Evolutionary conservation across 2,888 invertebrate genomes (phyloP), one percentile per base, ranked within the genome.

Genomic region (Pachydiplax longipennis): DNA sequence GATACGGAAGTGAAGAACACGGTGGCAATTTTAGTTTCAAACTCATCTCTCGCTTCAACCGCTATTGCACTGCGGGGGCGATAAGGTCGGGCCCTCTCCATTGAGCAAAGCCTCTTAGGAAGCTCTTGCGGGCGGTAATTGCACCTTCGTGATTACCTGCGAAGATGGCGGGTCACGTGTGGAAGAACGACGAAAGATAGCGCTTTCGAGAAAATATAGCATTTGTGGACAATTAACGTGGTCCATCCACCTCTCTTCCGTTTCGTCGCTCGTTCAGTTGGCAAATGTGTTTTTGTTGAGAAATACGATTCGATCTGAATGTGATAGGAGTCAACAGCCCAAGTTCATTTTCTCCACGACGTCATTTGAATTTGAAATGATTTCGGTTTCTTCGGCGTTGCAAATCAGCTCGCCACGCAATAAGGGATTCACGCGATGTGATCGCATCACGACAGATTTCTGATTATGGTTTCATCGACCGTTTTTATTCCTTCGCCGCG

Each of bases 61-160:
- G 13, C 82, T 44, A 82, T 82, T 82, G 82, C 48, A 53, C 12
- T 31, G 25, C 82, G 82, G 31, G 83, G 83, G 58, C 83, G 83
- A 83, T 83, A 83, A 83, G 83, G 58, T 58, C 31, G 35, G 15
- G 31, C 83, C 83, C 44, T 44, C 44, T 48, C 82, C 22, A 13
- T 73, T n/a, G 22, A 25, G 35, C 81, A 37, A 37, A 81, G 31
- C 31, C 83, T 25, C 58, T 18, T 58, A 53, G 58, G 31, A 83
- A 44, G 40, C 58, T 22, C 82, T 83, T 53, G 82, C 40, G 31
- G 31, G 15, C 31, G 44, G 83, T 83, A 83, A 83, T 83, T 83
- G 83, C 83, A 58, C 53, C 83, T 58, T 83, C 83, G 83, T 83
- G 83, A 83, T 53, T 58, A 53, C 83, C 83, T 10, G 58, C 48